Percentiles rank a stretch among this genome's conserved stretches.
These are phyloP conservation scores for Spheniscus mendiculus DNA, from an alignment of 2,113 vertebrate genomes.

Conservation along the genomic window DNA sequence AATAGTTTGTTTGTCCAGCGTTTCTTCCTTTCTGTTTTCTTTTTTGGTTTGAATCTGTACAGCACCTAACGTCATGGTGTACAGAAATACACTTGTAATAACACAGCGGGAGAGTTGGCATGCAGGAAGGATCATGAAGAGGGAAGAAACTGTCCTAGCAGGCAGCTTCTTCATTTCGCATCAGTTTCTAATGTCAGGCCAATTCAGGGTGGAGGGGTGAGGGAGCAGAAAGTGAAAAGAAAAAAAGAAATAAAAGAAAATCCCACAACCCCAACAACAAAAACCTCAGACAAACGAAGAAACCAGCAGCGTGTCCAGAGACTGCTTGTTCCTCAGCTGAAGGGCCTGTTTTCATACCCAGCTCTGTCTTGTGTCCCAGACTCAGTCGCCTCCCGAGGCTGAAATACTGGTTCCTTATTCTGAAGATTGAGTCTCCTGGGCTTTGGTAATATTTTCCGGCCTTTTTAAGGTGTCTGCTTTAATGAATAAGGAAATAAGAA, in stretches of 20 bases:
- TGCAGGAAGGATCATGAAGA: not conserved
- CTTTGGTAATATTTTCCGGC: conserved; percentile 67
- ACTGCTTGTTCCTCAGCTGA: not conserved
- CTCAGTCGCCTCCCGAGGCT: not conserved
- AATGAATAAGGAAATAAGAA: conserved; percentile 66
- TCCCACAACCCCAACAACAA: not conserved
- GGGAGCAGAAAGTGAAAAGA: conserved; percentile 23
- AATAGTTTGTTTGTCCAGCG: conserved; percentile 35
- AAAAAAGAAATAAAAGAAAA: not conserved
- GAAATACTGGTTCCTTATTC: conserved; percentile 66
- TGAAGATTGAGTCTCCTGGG: conserved; percentile 27
- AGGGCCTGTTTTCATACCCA: conserved; percentile 38
- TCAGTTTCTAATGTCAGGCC: conserved; percentile 45
- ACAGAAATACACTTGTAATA: conserved; percentile 47
- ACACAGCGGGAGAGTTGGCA: not conserved
- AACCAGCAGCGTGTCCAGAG: not conserved
- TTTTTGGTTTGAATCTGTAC: not conserved
- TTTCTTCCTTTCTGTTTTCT: conserved; percentile 13
- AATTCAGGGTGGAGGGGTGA: not conserved
- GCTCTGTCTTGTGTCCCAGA: not conserved
- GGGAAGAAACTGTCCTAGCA: conserved; percentile 25
- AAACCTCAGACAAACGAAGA: conserved; percentile 25
- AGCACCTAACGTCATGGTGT: not conserved
- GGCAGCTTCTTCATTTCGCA: conserved; percentile 12
- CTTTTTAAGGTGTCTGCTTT: conserved; percentile 71